A percentile compares a stretch with the other conserved stretches of the same genome.
These are phyloP conservation scores for Myxocyprinus asiaticus DNA, from an alignment of 2,113 vertebrate species.

Conservation along the genomic window DNA sequence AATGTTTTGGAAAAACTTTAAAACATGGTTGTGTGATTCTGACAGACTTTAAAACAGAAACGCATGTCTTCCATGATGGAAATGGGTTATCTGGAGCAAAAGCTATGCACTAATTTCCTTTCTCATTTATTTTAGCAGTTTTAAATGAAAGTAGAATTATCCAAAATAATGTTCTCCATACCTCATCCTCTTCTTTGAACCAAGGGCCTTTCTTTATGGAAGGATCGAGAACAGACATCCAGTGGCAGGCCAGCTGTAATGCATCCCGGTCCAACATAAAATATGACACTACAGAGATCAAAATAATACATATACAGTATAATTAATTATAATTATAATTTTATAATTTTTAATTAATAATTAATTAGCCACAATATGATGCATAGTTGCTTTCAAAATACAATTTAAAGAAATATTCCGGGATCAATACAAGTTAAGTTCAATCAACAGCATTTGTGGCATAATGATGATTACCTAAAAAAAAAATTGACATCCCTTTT, in stretches of 20 bases:
- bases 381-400: no score
- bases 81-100: background rate
- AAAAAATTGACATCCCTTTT: no score
- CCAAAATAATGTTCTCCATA: constrained; percentile 60
- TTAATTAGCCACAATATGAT: no score
- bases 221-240: constrained; percentile 88
- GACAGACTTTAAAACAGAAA: no score
- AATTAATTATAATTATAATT: background rate
- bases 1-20: background rate
- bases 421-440: no score
- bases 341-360: no score
- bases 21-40: background rate
- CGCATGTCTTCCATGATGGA: no score
- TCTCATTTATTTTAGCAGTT: background rate
- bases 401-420: no score
- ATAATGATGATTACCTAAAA: no score
- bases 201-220: constrained; percentile 83
- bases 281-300: constrained; percentile 84
- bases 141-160: background rate
- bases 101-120: background rate
- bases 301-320: constrained; percentile 1
- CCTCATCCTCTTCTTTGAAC: constrained; percentile 85
- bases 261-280: constrained; percentile 93
- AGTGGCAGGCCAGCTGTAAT: constrained; percentile 86
- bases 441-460: no score